Evolutionary conservation across 2,797 vertebrate species (phyloP).

Genomic region (Channa striata): DNA sequence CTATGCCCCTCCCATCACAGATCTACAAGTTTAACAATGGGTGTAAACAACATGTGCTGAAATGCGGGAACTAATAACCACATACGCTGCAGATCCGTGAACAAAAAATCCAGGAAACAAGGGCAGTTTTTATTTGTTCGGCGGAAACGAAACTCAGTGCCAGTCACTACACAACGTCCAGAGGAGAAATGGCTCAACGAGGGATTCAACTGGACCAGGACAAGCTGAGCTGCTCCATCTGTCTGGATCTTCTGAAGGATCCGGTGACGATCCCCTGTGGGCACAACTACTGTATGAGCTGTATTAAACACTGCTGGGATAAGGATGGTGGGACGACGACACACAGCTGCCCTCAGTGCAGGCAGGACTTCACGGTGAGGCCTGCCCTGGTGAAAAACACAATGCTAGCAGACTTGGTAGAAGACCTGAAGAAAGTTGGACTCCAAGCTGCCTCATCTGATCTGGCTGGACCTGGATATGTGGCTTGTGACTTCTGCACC

Average conservation of each 20-base stretch:
- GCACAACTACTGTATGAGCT: too few species aligned
- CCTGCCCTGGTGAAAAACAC: conserved; percentile 39
- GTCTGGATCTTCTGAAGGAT: conserved; percentile 26
- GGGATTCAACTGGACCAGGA: conserved; percentile 7
- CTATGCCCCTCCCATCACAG: not conserved
- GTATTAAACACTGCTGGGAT: conserved; percentile 1
- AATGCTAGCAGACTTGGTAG: conserved; percentile 33
- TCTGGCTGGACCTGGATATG: conserved; percentile 19
- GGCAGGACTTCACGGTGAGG: not conserved
- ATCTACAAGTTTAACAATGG: not conserved
- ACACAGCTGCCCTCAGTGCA: conserved; percentile 43
- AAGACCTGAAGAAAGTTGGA: not conserved
- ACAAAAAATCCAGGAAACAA: too few species aligned
- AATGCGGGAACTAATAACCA: not conserved
- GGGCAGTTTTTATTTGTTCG: not conserved
- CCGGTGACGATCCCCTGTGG: conserved; percentile 34
- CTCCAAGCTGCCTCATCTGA: not conserved
- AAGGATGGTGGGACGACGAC: not conserved
- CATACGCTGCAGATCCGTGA: not conserved
- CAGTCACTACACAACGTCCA: not conserved
- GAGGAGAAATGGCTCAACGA: conserved; percentile 25
- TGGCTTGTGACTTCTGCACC: conserved; percentile 42
- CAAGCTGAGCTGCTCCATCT: conserved; percentile 27
- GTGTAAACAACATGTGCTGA: conserved; percentile 1
- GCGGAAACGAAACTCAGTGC: not conserved